Percentiles rank a stretch among this genome's conserved stretches.
Conservation (phyloP, 2,113 vertebrate species). For the Haemorhous mexicanus region DNA sequence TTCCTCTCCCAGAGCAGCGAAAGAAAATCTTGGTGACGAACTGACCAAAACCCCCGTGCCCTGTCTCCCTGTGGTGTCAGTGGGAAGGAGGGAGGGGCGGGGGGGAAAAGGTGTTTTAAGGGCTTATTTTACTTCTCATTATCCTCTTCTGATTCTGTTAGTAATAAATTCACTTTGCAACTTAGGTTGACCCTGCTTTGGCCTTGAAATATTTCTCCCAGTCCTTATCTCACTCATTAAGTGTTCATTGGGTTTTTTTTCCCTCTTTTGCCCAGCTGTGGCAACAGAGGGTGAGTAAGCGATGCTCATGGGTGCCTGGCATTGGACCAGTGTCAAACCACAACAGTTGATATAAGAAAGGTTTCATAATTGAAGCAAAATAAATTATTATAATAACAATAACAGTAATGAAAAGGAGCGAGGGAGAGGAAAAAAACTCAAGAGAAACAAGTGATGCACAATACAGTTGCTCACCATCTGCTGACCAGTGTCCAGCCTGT, state of each 20-base stretch:
- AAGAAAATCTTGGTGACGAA: no score
- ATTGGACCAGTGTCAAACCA: background rate
- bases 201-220: background rate
- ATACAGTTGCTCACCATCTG: no score
- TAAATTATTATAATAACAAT: background rate
- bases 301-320: background rate
- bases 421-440: background rate
- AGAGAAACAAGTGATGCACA: no score
- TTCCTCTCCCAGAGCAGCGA: no score
- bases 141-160: no score
- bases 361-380: background rate
- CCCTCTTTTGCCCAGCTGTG: background rate
- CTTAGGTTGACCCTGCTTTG: background rate
- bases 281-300: background rate
- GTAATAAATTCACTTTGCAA: no score
- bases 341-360: background rate
- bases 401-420: background rate
- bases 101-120: no score
- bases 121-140: no score
- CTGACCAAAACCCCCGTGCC: no score
- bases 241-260: background rate
- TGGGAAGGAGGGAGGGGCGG: no score
- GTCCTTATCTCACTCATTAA: background rate
- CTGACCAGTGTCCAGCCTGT: no score
- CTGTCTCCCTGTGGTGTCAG: no score